Percentiles rank a stretch among this genome's conserved stretches.
Conservation (phyloP, 2,113 vertebrate species). For the Pelobates fuscus region DNA sequence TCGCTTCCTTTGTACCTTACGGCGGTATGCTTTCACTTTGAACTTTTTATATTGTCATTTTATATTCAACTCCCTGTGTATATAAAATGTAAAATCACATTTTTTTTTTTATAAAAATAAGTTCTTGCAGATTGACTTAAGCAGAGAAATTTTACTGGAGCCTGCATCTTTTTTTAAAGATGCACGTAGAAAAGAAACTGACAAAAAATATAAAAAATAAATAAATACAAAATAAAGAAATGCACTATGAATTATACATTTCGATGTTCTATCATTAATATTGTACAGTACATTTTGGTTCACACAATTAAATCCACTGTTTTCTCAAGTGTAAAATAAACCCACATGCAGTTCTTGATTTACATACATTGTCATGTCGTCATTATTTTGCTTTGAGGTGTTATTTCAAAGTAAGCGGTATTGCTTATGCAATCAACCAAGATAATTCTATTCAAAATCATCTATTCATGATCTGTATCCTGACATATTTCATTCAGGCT, state of each 20-base stretch:
- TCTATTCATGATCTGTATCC: slow-evolving; percentile 47
- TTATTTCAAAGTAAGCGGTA: slow-evolving; percentile 58
- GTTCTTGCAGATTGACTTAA: slow-evolving; percentile 93
- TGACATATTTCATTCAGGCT: slow-evolving; percentile 51
- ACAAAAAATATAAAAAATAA: slow-evolving; percentile 72
- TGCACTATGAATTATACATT: slow-evolving; percentile 88
- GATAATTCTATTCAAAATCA: slow-evolving; percentile 51
- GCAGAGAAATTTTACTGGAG: slow-evolving; percentile 83
- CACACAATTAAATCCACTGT: slow-evolving; percentile 89
- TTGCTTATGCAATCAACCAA: slow-evolving; percentile 53
- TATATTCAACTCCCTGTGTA: slow-evolving; percentile 95
- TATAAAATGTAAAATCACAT: slow-evolving; percentile 90
- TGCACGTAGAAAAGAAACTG: slow-evolving; percentile 83
- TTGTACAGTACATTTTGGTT: slow-evolving; percentile 90
- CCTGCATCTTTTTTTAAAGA: slow-evolving; percentile 79
- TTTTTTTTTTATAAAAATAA: slow-evolving; percentile 84
- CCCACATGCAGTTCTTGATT: slow-evolving; percentile 95
- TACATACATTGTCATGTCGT: slow-evolving; percentile 79
- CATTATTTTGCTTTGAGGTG: slow-evolving; percentile 67
- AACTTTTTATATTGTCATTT: slow-evolving; percentile 99
- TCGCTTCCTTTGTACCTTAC: slow-evolving; percentile 93
- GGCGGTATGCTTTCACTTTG: slow-evolving; percentile 96
- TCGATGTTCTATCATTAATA: slow-evolving; percentile 93
- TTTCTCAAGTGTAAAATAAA: slow-evolving; percentile 99
- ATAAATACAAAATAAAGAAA: slow-evolving; percentile 77